Percentiles rank a stretch among this genome's conserved stretches.
These are phyloP conservation scores for Aeoliscus strigatus DNA, from an alignment of 2,797 vertebrate species.

Conservation along the genomic window DNA sequence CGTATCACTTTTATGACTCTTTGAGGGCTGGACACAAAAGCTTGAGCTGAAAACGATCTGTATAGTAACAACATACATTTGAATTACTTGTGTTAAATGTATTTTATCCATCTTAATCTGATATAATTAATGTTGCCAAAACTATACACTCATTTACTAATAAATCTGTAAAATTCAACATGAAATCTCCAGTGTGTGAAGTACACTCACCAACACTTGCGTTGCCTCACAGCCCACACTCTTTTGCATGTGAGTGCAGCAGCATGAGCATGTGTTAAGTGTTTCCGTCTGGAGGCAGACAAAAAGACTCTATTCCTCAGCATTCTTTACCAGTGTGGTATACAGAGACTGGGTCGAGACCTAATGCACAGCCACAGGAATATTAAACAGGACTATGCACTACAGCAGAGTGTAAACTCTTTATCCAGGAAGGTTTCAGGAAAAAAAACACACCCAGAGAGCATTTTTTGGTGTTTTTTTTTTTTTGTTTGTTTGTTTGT, in stretches of 20 bases:
- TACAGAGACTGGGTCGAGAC: conserved; percentile 47
- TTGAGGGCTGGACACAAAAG: conserved; percentile 7
- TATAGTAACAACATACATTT: too few species aligned
- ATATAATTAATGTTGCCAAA: not conserved
- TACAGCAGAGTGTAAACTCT: conserved; percentile 12
- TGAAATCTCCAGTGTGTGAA: conserved; percentile 32
- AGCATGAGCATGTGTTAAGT: conserved; percentile 54
- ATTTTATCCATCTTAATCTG: conserved; percentile 6
- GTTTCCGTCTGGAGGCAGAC: conserved; percentile 61
- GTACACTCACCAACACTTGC: conserved; percentile 20
- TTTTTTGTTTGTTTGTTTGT: too few species aligned
- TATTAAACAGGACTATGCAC: conserved; percentile 29
- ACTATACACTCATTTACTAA: not conserved
- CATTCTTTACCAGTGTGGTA: conserved; percentile 52
- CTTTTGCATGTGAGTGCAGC: conserved; percentile 45
- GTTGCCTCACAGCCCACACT: conserved; percentile 40
- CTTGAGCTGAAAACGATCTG: too few species aligned
- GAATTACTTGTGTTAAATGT: too few species aligned
- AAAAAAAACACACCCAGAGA: too few species aligned
- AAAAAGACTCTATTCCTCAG: conserved; percentile 56
- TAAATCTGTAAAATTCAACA: conserved; percentile 20
- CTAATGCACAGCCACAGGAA: conserved; percentile 33
- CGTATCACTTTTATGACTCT: conserved; percentile 10
- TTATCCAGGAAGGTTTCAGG: too few species aligned
- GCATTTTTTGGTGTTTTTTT: too few species aligned